Evolutionary conservation across 2,797 vertebrate species (phyloP), one percentile per base, ranked within the genome.

Genomic region (Enteromius afrohamiltoni): DNA sequence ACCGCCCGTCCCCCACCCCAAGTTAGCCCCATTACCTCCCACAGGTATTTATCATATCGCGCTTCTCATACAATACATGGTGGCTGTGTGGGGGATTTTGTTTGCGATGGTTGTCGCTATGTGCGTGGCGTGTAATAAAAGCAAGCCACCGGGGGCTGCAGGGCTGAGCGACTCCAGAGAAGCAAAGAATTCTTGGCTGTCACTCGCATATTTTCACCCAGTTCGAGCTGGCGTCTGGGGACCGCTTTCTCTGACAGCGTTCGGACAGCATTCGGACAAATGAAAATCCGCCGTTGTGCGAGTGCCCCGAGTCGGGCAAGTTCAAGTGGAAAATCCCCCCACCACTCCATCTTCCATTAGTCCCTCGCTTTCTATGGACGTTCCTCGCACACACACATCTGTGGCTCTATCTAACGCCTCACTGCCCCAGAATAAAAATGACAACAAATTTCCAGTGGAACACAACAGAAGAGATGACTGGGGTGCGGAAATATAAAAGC

Each of bases 401-500:
- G 74, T 91, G 93, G 92, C 92, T 88, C 87, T 86, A 91, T 91
- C 89, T 86, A 90, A 92, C 87, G 89, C 89, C 89, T 89, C 90
- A 91, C 83, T 92, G 91, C 90, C 84, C 85, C 89, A 89, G 92
- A 94, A 94, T 93, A 94, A 95, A 95, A 95, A 95, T 95, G 94
- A 94, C 94, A 95, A 95, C 93, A 94, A 94, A 92, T 92, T 94
- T 93, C 90, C 91, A 95, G 91, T 89, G 88, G 85, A 87, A 87
- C 88, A 89, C 87, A 85, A 87, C 91, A 91, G 86, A 87, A 86
- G 81, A 68, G 79, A 77, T 84, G 89, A 87, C 83, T 88, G 84
- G 88, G 76, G 74, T 82, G 85, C 91, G 92, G 92, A 93, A 93
- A 93, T 92, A 92, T 93, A 94, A 92, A 91, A 91, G 91, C 92